These are phyloP conservation scores for Isurus oxyrinchus DNA, from an alignment of 2,113 vertebrate species.

Conservation along the genomic window DNA sequence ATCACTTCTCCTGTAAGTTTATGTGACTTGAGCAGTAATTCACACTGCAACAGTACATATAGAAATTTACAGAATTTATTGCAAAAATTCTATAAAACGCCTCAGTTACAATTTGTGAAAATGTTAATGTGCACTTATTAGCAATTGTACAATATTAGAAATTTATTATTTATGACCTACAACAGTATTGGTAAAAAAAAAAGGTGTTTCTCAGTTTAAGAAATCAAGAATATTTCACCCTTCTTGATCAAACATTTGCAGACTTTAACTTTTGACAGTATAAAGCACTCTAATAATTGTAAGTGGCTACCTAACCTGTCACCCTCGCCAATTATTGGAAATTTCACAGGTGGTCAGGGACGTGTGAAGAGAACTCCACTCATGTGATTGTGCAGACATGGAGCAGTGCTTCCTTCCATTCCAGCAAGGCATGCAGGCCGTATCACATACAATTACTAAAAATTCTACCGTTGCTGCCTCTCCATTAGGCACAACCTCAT, in stretches of 20 bases:
- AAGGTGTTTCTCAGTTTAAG: neutral
- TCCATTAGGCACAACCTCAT: too few species aligned
- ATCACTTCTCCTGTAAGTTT: neutral
- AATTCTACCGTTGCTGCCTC: neutral
- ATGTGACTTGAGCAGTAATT: neutral
- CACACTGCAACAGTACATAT: neutral
- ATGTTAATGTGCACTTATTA: neutral
- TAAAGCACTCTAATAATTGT: neutral
- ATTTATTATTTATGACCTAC: neutral
- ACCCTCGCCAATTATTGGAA: neutral
- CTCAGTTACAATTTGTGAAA: neutral
- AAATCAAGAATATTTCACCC: neutral
- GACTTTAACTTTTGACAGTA: too few species aligned
- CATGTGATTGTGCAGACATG: neutral
- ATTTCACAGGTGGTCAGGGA: neutral
- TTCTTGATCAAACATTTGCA: neutral
- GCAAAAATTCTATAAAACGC: neutral
- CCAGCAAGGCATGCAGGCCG: neutral
- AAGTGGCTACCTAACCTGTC: neutral
- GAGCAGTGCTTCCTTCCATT: neutral
- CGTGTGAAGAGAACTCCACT: neutral
- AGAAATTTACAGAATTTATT: neutral
- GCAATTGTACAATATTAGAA: neutral
- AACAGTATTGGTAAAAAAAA: neutral
- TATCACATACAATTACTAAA: neutral